phyloP scores from a whole-genome alignment of 2,888 invertebrate species.

The Notodonta ziczac region DNA sequence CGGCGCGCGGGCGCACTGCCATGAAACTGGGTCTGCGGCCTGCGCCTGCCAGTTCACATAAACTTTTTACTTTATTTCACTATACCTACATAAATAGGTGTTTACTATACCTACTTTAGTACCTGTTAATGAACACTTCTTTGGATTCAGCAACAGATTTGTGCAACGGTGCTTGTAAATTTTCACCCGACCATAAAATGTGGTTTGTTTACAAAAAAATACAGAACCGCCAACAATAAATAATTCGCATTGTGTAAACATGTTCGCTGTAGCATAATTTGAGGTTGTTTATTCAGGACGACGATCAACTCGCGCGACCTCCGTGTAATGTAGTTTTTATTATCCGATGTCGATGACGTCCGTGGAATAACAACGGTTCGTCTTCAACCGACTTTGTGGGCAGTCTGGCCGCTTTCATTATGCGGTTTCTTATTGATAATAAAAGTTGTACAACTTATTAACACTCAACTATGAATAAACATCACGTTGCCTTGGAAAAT shows the following conservation, averaged over 20 bases:
- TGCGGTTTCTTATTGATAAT: constrained; percentile 8
- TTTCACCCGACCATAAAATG: neutral
- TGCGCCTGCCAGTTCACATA: constrained; percentile 27
- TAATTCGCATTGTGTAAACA: constrained; percentile 49
- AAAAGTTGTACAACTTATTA: neutral
- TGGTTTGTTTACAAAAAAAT: neutral
- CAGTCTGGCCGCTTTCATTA: constrained; percentile 22
- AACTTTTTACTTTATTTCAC: constrained; percentile 21
- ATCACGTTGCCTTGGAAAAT: neutral
- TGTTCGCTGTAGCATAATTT: constrained; percentile 44
- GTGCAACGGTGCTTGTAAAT: neutral
- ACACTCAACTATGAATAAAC: neutral
- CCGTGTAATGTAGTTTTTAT: constrained; percentile 52
- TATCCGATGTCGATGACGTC: constrained; percentile 43
- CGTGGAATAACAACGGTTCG: constrained; percentile 28
- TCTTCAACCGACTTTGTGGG: constrained; percentile 27
- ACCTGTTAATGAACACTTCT: neutral
- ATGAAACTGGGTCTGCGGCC: constrained; percentile 45
- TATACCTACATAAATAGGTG: neutral
- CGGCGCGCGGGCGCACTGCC: constrained; percentile 40
- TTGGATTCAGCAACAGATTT: neutral
- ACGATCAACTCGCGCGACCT: constrained; percentile 51
- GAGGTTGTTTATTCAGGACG: constrained; percentile 56
- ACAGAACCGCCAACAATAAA: constrained; percentile 28
- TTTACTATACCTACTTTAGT: neutral